Percentiles rank a stretch among this genome's conserved stretches.
phyloP scores from a whole-genome alignment of 2,113 vertebrate genomes.

The Caranx ignobilis region DNA sequence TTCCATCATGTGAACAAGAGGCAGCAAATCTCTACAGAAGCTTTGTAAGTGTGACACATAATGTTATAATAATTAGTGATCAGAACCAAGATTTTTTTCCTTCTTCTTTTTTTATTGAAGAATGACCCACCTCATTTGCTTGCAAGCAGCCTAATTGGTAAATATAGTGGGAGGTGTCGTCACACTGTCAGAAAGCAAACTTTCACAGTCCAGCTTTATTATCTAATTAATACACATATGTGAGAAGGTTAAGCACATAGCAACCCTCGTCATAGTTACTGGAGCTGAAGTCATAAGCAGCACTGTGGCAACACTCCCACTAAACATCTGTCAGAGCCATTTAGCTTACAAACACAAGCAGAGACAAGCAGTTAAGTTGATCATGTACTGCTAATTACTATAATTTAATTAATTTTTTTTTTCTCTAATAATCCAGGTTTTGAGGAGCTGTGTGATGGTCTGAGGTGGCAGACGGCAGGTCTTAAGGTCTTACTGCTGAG shows the following conservation, averaged over 20 bases:
- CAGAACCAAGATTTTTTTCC: not conserved
- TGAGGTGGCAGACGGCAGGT: slow-evolving; percentile 74
- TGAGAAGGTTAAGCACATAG: not conserved
- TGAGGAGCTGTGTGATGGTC: slow-evolving; percentile 84
- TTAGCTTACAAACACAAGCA: slow-evolving; percentile 1
- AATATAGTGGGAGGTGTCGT: not conserved
- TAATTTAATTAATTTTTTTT: not conserved
- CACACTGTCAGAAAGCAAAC: not conserved
- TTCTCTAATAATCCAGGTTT: slow-evolving; percentile 69
- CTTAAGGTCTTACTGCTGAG: slow-evolving; percentile 79
- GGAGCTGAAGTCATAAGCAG: not conserved
- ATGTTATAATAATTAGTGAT: not conserved
- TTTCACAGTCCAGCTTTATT: slow-evolving; percentile 10
- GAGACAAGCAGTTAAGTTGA: not conserved
- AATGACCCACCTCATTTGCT: not conserved
- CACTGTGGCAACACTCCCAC: slow-evolving; percentile 30
- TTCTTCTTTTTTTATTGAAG: slow-evolving; percentile 3
- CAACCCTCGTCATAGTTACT: slow-evolving; percentile 1
- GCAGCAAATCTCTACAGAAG: not conserved
- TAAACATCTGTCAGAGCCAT: slow-evolving; percentile 38
- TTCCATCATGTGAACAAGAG: no score
- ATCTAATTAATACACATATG: slow-evolving; percentile 16
- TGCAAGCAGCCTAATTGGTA: not conserved
- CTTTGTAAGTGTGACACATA: not conserved
- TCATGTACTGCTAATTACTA: not conserved